phyloP scores from a whole-genome alignment of 2,888 invertebrate genomes.

The Coelinius sp. region DNA sequence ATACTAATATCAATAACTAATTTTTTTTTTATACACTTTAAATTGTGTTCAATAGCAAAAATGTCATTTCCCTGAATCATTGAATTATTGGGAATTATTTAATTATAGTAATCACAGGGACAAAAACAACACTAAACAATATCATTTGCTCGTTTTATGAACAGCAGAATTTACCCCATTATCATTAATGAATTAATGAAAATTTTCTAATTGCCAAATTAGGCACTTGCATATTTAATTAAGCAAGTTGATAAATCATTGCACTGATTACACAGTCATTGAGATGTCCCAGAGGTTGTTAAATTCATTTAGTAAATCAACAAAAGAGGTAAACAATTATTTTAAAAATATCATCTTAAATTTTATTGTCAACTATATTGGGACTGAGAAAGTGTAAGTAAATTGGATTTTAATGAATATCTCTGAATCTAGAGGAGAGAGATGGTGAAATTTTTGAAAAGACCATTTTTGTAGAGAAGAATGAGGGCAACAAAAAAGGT shows the following conservation, averaged over 20 bases:
- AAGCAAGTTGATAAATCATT: slow-evolving; percentile 33
- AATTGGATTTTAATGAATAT: slow-evolving; percentile 1
- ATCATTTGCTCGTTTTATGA: slow-evolving; percentile 10
- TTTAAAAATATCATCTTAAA: slow-evolving; percentile 28
- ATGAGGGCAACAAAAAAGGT: too few relatives aligned
- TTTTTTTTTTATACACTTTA: not conserved
- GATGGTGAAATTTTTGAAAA: not conserved
- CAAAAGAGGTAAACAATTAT: slow-evolving; percentile 9
- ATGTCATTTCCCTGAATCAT: slow-evolving; percentile 5
- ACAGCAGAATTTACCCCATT: not conserved
- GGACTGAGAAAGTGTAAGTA: not conserved
- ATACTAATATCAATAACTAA: slow-evolving; percentile 28
- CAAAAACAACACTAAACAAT: slow-evolving; percentile 15
- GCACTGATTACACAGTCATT: slow-evolving; percentile 37
- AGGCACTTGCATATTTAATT: slow-evolving; percentile 3
- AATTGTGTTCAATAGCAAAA: not conserved
- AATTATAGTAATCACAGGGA: not conserved
- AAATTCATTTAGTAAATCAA: slow-evolving; percentile 10
- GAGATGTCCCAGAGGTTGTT: slow-evolving; percentile 7
- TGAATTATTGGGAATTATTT: slow-evolving; percentile 2
- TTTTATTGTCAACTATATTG: slow-evolving; percentile 46
- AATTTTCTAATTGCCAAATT: not conserved
- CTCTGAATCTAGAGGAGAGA: too few relatives aligned
- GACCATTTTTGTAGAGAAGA: too few relatives aligned
- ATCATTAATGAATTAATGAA: not conserved